Conservation (phyloP, 2,797 vertebrate species). For the Gymnoscopelus braueri region DNA sequence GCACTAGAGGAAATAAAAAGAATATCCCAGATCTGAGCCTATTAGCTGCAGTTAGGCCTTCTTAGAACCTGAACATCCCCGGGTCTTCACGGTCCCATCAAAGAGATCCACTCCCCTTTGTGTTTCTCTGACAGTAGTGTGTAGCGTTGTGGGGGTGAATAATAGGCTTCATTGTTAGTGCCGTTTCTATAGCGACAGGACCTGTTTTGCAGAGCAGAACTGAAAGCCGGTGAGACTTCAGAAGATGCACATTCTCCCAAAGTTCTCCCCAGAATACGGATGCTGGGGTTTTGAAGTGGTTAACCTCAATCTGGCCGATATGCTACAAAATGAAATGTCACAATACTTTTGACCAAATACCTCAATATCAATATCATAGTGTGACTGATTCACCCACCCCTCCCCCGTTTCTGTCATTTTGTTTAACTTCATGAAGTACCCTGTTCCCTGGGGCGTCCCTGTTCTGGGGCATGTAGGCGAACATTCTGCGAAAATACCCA, state of each 20-base stretch:
- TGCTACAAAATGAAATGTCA: too few species aligned
- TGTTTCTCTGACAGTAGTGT: slow-evolving; percentile 39
- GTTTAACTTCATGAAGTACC: too few species aligned
- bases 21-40: slow-evolving; percentile 8
- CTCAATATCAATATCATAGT: too few species aligned
- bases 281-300: too few species aligned
- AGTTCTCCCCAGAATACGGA: too few species aligned
- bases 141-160: slow-evolving; percentile 58
- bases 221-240: slow-evolving; percentile 39
- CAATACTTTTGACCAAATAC: too few species aligned
- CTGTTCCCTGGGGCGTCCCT: too few species aligned
- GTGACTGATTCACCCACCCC: too few species aligned
- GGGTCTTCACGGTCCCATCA: slow-evolving; percentile 37
- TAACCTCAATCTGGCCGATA: too few species aligned
- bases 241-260: neutral
- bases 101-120: slow-evolving; percentile 48
- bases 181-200: slow-evolving; percentile 76
- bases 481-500: too few species aligned
- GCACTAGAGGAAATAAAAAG: neutral
- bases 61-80: slow-evolving; percentile 41
- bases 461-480: too few species aligned
- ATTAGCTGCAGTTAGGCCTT: slow-evolving; percentile 29
- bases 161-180: slow-evolving; percentile 63
- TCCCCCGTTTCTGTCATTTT: too few species aligned
- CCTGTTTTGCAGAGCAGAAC: slow-evolving; percentile 51